phyloP scores from a whole-genome alignment of 2,113 vertebrate genomes.

The Anolis carolinensis region DNA sequence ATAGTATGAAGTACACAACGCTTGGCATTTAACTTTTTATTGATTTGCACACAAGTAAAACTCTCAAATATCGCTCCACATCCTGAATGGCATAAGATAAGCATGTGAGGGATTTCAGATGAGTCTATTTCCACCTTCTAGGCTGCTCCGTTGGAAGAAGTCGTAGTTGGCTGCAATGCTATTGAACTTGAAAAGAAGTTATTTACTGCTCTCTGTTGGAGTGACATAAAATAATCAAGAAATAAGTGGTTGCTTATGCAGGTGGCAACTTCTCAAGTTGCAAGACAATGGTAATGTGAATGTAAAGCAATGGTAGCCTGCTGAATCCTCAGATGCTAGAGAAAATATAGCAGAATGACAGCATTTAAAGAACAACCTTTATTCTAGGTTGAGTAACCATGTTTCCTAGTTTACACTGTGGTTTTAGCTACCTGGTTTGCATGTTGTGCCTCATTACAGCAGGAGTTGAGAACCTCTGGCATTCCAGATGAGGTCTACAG shows the following conservation, averaged over 20 bases:
- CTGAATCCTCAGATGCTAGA: not conserved
- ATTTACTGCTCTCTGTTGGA: not conserved
- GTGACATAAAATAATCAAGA: not conserved
- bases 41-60: not conserved
- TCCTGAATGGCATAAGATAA: not conserved
- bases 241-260: not conserved
- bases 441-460: not conserved
- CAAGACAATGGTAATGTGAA: not conserved
- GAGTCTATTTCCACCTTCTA: not conserved
- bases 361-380: not conserved
- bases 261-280: not conserved
- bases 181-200: not conserved
- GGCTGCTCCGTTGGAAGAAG: not conserved
- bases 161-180: not conserved
- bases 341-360: not conserved
- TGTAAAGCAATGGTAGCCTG: not conserved
- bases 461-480: too few relatives aligned
- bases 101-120: not conserved
- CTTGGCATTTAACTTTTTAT: slow-evolving; percentile 16
- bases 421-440: not conserved
- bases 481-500: too few relatives aligned
- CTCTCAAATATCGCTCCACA: not conserved
- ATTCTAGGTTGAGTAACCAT: not conserved
- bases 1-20: slow-evolving; percentile 14
- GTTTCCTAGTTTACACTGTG: not conserved